These are phyloP conservation scores for Rhodinocichla rosea DNA, from an alignment of 2,113 vertebrate genomes.

Conservation along the genomic window DNA sequence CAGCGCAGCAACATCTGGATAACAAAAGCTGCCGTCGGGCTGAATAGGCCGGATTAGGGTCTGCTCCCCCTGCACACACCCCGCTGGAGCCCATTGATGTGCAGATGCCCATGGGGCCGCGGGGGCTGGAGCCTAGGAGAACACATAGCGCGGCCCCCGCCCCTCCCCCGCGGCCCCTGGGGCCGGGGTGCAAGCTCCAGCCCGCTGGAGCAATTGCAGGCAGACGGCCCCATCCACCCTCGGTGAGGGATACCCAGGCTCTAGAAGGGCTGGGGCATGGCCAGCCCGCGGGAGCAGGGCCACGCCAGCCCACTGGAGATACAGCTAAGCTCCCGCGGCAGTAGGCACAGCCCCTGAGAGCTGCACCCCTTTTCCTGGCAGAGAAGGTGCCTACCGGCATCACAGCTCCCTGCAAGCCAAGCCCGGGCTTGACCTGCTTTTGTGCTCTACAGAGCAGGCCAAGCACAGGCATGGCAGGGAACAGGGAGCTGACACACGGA, in stretches of 20 bases:
- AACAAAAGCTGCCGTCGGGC: constrained; percentile 1
- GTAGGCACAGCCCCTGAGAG: accelerated
- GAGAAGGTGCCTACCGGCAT: not conserved
- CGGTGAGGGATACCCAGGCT: not conserved
- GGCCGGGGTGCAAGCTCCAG: not conserved
- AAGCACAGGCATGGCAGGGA: accelerated
- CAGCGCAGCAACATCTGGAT: not conserved
- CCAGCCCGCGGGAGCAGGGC: accelerated
- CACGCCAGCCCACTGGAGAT: not conserved
- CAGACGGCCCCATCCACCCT: not conserved
- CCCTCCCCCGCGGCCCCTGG: not conserved
- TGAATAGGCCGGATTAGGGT: constrained; percentile 35
- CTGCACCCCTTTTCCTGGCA: not conserved
- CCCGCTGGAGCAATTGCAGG: not conserved
- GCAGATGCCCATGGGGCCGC: constrained; percentile 34
- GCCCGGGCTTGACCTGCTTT: not conserved
- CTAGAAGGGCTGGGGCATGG: not conserved
- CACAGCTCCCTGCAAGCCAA: not conserved
- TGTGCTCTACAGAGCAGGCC: not conserved
- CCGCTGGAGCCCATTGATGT: constrained; percentile 30
- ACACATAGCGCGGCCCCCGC: not conserved
- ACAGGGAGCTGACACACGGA: not conserved
- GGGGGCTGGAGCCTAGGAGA: not conserved
- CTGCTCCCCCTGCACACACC: not conserved
- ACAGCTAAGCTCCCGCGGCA: accelerated